Percentiles rank a stretch among this genome's conserved stretches.
phyloP scores from a whole-genome alignment of 2,113 vertebrate species.

The Corythoichthys haematopterus region DNA sequence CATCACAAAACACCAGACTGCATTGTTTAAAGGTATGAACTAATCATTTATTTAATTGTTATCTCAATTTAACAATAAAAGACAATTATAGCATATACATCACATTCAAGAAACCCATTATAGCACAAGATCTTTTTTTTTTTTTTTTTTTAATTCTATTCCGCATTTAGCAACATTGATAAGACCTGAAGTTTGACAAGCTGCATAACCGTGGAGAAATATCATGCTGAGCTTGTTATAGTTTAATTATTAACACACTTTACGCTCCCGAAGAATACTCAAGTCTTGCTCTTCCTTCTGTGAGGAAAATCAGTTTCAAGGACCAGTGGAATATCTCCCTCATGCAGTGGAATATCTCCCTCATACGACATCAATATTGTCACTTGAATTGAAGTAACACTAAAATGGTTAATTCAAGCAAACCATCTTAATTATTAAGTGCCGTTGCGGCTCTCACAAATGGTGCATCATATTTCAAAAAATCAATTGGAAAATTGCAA shows the following conservation, averaged over 20 bases:
- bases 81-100: not conserved
- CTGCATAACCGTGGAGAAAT: conserved; percentile 12
- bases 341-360: not conserved
- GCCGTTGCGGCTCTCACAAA: not conserved
- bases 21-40: not conserved
- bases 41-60: not conserved
- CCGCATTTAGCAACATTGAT: conserved; percentile 5
- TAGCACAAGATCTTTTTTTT: not conserved
- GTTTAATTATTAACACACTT: conserved; percentile 24
- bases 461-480: no score
- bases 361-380: not conserved
- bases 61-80: not conserved
- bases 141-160: conserved; percentile 12
- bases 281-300: conserved; percentile 20
- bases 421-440: not conserved
- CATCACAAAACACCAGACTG: not conserved
- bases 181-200: conserved; percentile 13
- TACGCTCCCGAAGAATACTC: conserved; percentile 10
- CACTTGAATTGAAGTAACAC: not conserved
- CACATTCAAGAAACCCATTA: not conserved
- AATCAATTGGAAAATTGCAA: no score
- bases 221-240: conserved; percentile 2
- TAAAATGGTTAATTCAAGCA: not conserved
- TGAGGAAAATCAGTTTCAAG: conserved; percentile 32
- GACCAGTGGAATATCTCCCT: conserved; percentile 3